Evolutionary conservation across 2,888 invertebrate species (phyloP).

Genomic region (Zootermopsis nevadensis): DNA sequence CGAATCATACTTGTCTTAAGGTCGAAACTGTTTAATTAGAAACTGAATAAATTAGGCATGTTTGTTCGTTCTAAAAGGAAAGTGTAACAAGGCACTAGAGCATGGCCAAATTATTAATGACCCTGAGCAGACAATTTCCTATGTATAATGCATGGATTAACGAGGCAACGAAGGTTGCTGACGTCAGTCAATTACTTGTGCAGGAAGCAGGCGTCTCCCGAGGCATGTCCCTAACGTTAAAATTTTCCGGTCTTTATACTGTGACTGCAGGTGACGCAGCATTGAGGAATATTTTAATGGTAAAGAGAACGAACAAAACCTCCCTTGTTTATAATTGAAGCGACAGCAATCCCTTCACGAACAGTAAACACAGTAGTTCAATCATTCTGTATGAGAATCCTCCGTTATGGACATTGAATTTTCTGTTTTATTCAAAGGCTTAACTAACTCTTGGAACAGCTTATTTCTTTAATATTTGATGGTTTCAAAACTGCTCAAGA

Average conservation of each 20-base stretch:
- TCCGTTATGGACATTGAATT: no score
- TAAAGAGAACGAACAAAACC: neutral
- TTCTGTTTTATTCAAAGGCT: no score
- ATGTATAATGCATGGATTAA: constrained; percentile 21
- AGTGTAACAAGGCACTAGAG: neutral
- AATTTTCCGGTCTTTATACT: neutral
- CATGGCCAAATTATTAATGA: neutral
- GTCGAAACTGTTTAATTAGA: constrained; percentile 2
- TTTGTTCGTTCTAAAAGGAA: neutral
- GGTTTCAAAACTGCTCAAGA: no score
- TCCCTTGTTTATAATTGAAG: neutral
- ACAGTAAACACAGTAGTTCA: neutral
- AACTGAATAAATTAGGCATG: neutral
- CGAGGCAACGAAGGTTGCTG: no score
- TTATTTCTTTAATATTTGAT: no score
- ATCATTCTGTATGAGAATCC: neutral
- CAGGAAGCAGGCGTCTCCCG: neutral
- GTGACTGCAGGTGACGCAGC: neutral
- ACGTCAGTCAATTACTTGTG: neutral
- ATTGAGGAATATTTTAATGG: neutral
- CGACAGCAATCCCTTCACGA: neutral
- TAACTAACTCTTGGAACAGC: no score
- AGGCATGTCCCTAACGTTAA: neutral
- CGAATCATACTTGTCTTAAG: no score
- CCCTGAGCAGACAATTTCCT: neutral